These are phyloP conservation scores for Sericinus montela DNA, from an alignment of 2,888 invertebrate species.

Conservation along the genomic window DNA sequence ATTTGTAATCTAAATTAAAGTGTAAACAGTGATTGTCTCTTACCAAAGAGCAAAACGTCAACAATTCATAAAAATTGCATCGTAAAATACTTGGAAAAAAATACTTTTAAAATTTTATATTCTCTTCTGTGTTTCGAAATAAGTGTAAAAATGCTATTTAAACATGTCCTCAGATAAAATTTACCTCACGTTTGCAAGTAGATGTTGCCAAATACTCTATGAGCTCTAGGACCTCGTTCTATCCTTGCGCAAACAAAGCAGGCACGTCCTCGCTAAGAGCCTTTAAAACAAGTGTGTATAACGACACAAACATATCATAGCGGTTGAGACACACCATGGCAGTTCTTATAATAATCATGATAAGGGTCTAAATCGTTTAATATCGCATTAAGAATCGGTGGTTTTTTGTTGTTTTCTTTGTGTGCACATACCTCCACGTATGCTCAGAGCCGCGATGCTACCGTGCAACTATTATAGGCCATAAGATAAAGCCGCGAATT, in stretches of 20 bases:
- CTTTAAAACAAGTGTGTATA: conserved; percentile 13
- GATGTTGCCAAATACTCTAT: conserved; percentile 24
- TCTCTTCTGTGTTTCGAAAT: background rate
- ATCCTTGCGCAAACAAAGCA: conserved; percentile 43
- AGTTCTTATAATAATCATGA: background rate
- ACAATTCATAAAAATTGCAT: too few species aligned
- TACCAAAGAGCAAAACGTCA: too few species aligned
- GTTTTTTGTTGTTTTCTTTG: background rate
- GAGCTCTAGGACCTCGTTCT: conserved; percentile 40
- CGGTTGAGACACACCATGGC: background rate
- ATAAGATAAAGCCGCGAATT: conserved; percentile 47
- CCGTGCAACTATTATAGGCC: conserved; percentile 39
- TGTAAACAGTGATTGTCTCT: too few species aligned
- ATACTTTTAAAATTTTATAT: background rate
- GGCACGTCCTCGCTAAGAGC: conserved; percentile 39
- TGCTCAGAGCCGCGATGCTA: conserved; percentile 27
- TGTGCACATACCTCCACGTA: conserved; percentile 41
- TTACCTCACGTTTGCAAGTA: conserved; percentile 17
- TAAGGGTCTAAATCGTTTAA: conserved; percentile 5
- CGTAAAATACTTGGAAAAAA: background rate
- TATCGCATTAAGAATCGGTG: background rate
- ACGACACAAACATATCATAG: conserved; percentile 2
- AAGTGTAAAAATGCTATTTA: conserved; percentile 5
- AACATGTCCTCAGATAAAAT: conserved; percentile 13
- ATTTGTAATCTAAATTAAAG: too few species aligned